A percentile compares a stretch with the other conserved stretches of the same genome.
These are phyloP conservation scores for Alethe diademata DNA, from an alignment of 2,113 vertebrate species.

Conservation along the genomic window DNA sequence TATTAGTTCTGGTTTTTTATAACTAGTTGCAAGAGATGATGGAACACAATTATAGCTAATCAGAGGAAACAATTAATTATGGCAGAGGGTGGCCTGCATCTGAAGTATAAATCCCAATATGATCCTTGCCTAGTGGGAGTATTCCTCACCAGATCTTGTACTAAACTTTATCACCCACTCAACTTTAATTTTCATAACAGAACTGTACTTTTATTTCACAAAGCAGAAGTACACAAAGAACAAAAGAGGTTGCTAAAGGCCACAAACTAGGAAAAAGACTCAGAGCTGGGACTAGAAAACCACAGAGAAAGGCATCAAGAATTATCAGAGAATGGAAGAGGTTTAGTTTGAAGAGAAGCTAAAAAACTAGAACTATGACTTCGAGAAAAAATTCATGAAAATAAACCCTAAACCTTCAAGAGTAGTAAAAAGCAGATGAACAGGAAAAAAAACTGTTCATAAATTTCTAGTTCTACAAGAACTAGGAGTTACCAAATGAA, in stretches of 20 bases:
- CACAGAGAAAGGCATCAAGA: not conserved
- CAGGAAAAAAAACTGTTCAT: not conserved
- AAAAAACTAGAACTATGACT: not conserved
- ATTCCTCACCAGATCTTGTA: not conserved
- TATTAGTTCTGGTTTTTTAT: not conserved
- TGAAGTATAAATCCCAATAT: not conserved
- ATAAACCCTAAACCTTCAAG: not conserved
- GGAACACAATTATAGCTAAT: not conserved
- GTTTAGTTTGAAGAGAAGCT: not conserved
- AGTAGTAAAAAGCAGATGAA: not conserved
- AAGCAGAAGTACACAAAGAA: not conserved
- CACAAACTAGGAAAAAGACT: not conserved
- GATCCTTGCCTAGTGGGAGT: not conserved
- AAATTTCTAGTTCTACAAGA: not conserved
- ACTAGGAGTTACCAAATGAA: constrained; percentile 13
- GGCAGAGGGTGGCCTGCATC: not conserved
- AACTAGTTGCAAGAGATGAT: not conserved
- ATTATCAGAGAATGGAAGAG: not conserved
- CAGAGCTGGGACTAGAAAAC: not conserved
- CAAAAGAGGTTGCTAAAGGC: not conserved
- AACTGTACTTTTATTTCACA: not conserved
- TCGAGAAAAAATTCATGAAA: not conserved
- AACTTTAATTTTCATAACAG: not conserved
- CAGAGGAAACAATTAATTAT: not conserved
- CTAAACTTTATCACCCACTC: not conserved